Evolutionary conservation across 2,797 vertebrate genomes (phyloP), one percentile per base, ranked within the genome.

Genomic region (Novumbra hubbsi): DNA sequence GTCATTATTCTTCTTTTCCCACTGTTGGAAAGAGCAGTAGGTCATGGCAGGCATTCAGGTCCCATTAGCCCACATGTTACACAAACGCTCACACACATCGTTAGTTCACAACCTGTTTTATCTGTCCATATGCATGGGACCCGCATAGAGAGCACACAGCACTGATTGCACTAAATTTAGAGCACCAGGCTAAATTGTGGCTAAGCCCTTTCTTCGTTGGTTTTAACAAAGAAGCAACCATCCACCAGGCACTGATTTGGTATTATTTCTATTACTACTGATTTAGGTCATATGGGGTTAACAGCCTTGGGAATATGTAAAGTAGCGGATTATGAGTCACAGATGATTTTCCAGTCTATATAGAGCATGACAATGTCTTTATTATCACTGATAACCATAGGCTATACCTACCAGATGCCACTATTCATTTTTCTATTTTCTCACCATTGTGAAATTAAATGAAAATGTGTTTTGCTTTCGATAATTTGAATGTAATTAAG

Each of bases 1-100:
- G 83, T 91, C 78, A 88, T 92, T 92, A 90, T 86, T 87, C 76
- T 74, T 80, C 81, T 71, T 69, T 71, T 77, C 78, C 69, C 73
- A 70, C 34, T 71, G 73, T 78, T 73, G 71, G 70, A 78, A 78
- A 68, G 78, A 76, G 75, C 70, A 64, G 73, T 68, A 77, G 70
- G 68, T 79, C 72, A 75, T 73, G 80, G 45, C 78, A 71, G 73
- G 64, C 79, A 79, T 84, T 79, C 73, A 80, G 78, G 73, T 83
- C 71, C 76, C 70, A 76, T 81, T 81, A 83, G 76, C 72, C 70
- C 41, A 45, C 11, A 45, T 45, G 41, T 45, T 45, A 45, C 41
- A 45, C 41, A 45, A 45, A 45, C 3, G 41, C 41, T 1, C 34
- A 38, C 34, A 38, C 34, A 45, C 41, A 45, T 45, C 9, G 14